phyloP scores from a whole-genome alignment of 1,140 invertebrate species.

The Gonioctena quinquepunctata region DNA sequence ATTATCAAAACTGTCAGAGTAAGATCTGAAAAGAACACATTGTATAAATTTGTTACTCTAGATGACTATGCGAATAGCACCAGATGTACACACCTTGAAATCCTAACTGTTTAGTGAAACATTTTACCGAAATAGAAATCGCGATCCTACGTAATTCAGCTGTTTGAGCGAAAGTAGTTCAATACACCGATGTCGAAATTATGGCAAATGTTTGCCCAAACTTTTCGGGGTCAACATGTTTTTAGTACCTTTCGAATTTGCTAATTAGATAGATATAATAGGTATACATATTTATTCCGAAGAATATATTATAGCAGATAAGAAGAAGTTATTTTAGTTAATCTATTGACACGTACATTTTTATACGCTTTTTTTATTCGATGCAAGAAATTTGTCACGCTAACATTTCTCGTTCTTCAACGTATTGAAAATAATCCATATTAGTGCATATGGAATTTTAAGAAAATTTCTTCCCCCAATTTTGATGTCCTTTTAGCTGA shows the following conservation, averaged over 20 bases:
- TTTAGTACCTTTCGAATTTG: slow-evolving; percentile 9
- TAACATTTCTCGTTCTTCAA: no score
- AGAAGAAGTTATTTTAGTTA: no score
- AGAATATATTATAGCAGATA: not conserved
- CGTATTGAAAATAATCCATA: no score
- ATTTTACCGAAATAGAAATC: slow-evolving; percentile 8
- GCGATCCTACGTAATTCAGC: not conserved
- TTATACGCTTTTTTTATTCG: no score
- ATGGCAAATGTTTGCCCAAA: slow-evolving; percentile 11
- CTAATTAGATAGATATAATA: slow-evolving; percentile 17
- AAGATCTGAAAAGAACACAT: no score
- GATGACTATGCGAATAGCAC: not conserved
- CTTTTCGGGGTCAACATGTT: slow-evolving; percentile 4
- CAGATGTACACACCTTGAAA: not conserved
- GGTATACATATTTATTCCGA: not conserved
- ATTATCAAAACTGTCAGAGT: no score
- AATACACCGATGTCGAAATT: not conserved
- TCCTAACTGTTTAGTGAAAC: not conserved
- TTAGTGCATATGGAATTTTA: no score
- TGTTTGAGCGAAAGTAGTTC: slow-evolving; percentile 5
- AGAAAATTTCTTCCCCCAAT: no score
- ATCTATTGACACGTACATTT: no score
- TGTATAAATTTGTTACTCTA: no score
- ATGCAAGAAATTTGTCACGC: no score
- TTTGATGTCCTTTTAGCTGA: no score